Base-by-base conservation (phyloP, 2,113 vertebrate genomes). In the Spea bombifrons region DNA sequence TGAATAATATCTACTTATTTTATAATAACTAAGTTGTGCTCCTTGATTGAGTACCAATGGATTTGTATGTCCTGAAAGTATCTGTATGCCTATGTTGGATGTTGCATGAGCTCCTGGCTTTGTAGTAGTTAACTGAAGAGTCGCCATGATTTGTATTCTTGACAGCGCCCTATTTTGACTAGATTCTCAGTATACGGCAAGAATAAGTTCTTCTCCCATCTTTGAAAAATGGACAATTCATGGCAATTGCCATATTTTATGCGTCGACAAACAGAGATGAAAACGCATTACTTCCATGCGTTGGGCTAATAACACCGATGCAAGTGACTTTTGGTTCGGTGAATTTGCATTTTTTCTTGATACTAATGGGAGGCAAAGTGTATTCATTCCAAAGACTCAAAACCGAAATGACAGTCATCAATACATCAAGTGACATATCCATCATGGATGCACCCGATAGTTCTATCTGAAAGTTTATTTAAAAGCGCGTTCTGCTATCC, bases 311-410 rank as follows among this genome's bases (percentile, higher is more conserved):
- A 74, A 80, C 71, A 80, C 65, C 71, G 59, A 64, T 80, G 78
- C 45, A 66, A 80, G 78, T 66, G 69, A 80, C 78, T 80, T 73
- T 80, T 80, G 78, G 78, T 80, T 80, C 71, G 78, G 78, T 80
- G 78, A 80, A 80, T 80, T 74, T 80, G 74, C 71, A 80, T 80
- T 80, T 76, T 78, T 80, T 74, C 45, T 80, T 80, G 78, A 80
- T 80, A 59, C 70, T 79, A 79, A 79, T 79, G 77, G 77, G 77
- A 79, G 52, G 66, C 63, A 68, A 80, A 80, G 71, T 80, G 71
- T 80, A 80, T 66, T 80, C 71, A 80, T 59, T 53, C 71, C 78
- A 80, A 80, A 80, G 78, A 17, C 64, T 74, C 71, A 48, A 80
- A 80, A 74, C 57, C 78, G 57, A 80, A 80, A 80, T 80, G 78